A percentile compares a stretch with the other conserved stretches of the same genome.
phyloP scores from a whole-genome alignment of 2,113 vertebrate species.

The Panurus biarmicus region DNA sequence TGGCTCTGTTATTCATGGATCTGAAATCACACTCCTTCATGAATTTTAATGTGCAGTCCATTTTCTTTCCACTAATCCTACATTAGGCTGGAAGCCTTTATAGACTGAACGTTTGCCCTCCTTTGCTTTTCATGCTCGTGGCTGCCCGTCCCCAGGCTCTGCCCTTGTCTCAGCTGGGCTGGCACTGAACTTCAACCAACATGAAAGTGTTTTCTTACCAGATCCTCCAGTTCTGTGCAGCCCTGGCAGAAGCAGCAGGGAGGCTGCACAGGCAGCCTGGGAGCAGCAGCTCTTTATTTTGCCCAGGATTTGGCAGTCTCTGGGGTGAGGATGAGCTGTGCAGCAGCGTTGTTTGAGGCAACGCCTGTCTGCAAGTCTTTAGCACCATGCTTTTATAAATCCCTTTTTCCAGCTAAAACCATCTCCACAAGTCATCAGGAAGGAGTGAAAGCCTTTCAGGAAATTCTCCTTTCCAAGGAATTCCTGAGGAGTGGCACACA shows the following conservation, averaged over 20 bases:
- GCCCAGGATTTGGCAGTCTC: not conserved
- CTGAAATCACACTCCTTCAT: constrained; percentile 56
- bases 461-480: not conserved
- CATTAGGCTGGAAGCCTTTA: constrained; percentile 43
- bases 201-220: not conserved
- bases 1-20: constrained; percentile 57
- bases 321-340: fast-evolving
- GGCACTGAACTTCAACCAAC: not conserved
- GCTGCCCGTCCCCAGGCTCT: not conserved
- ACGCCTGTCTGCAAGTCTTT: not conserved
- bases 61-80: constrained; percentile 58
- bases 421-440: not conserved
- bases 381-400: not conserved
- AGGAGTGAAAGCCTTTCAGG: not conserved
- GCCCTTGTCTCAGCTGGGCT: not conserved
- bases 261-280: not conserved
- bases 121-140: not conserved
- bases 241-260: not conserved
- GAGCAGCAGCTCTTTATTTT: not conserved
- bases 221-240: not conserved
- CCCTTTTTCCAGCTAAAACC: not conserved
- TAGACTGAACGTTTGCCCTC: not conserved
- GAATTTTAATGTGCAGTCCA: constrained; percentile 67
- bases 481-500: not conserved
- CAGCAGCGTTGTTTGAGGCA: not conserved